These are phyloP conservation scores for Eupsittula cactorum DNA, from an alignment of 2,113 vertebrate genomes.

Conservation along the genomic window DNA sequence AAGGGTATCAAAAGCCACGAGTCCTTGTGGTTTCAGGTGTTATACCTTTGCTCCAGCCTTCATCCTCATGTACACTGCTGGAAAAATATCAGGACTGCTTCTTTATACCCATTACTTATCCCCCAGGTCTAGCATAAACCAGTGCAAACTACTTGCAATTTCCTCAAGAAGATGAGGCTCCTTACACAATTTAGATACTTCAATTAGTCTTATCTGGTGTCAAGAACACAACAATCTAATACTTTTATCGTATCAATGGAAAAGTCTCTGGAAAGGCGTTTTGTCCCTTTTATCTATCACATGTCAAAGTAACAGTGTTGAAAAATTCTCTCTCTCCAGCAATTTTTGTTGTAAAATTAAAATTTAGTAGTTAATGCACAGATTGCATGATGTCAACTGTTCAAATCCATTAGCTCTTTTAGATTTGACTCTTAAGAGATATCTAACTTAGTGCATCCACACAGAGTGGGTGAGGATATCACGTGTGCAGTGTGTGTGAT, in stretches of 20 bases:
- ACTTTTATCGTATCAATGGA: neutral
- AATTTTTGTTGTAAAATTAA: neutral
- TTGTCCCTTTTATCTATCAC: neutral
- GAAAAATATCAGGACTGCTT: neutral
- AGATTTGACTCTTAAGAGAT: neutral
- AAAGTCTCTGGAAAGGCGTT: neutral
- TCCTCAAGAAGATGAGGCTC: neutral
- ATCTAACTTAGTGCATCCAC: neutral
- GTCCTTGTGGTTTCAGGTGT: neutral
- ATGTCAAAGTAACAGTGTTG: neutral
- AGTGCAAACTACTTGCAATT: neutral
- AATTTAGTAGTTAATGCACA: neutral
- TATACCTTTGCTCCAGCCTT: neutral
- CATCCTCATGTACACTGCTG: neutral
- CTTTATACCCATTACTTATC: neutral
- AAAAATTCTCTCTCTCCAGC: neutral
- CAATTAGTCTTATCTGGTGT: neutral
- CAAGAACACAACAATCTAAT: neutral
- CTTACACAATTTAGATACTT: neutral
- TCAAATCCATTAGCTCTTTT: neutral
- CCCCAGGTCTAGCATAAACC: neutral
- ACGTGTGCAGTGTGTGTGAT: fast-evolving
- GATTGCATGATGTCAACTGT: neutral
- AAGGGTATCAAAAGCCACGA: neutral
- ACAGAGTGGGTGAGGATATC: neutral